phyloP scores from a whole-genome alignment of 2,888 invertebrate species.

The Drosophila phalerata region DNA sequence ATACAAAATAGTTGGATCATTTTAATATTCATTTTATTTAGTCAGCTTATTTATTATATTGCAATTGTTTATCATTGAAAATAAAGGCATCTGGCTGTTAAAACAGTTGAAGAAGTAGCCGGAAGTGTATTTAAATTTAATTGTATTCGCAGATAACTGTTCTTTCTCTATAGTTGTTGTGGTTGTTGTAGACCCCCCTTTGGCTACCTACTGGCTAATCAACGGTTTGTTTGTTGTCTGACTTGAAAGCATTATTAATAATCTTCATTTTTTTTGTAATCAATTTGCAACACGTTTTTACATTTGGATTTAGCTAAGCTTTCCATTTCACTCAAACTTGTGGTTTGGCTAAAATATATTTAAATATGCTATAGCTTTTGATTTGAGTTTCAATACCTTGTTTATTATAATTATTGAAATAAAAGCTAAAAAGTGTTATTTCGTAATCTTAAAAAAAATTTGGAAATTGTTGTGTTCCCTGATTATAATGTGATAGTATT shows the following conservation, averaged over 20 bases:
- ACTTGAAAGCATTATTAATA: slow-evolving; percentile 41
- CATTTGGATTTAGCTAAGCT: slow-evolving; percentile 46
- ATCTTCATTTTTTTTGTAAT: slow-evolving; percentile 57
- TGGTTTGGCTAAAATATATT: background rate
- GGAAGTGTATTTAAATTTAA: slow-evolving; percentile 4
- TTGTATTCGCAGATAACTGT: slow-evolving; percentile 25
- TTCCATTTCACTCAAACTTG: slow-evolving; percentile 66
- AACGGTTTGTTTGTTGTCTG: slow-evolving; percentile 45
- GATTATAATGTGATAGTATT: no score
- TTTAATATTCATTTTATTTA: no score
- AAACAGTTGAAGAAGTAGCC: background rate
- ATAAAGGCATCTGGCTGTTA: no score
- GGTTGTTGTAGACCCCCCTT: slow-evolving; percentile 29
- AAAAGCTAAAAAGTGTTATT: no score
- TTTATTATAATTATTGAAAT: no score
- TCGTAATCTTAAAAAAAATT: slow-evolving; percentile 12
- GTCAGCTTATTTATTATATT: no score
- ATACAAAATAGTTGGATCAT: no score
- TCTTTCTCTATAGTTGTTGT: slow-evolving; percentile 17
- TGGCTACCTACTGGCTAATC: slow-evolving; percentile 43
- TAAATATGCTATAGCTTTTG: background rate
- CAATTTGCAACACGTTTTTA: slow-evolving; percentile 74
- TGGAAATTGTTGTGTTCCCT: background rate
- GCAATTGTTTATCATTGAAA: no score
- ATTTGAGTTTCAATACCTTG: no score